These are phyloP conservation scores for Macquaria australasica DNA, from an alignment of 2,113 vertebrate species.

Conservation along the genomic window DNA sequence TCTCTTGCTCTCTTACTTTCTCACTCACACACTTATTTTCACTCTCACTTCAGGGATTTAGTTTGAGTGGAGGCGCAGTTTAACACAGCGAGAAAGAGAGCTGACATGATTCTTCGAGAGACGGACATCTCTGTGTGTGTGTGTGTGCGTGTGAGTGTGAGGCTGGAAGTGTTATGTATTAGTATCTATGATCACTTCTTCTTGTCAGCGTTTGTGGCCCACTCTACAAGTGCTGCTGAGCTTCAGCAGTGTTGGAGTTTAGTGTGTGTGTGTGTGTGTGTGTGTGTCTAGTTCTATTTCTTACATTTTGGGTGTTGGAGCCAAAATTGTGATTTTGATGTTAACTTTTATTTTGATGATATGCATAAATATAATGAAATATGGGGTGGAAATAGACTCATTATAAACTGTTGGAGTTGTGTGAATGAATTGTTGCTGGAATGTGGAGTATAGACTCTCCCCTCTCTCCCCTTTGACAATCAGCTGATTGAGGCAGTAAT, in stretches of 20 bases:
- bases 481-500: no score
- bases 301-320: not conserved
- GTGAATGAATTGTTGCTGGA: no score
- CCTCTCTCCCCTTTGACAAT: no score
- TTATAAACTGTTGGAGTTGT: no score
- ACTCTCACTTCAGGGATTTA: constrained; percentile 84
- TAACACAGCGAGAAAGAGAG: constrained; percentile 37
- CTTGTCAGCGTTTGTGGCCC: constrained; percentile 20
- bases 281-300: not conserved
- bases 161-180: constrained; percentile 1
- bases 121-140: constrained; percentile 32
- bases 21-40: constrained; percentile 41
- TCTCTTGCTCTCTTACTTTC: constrained; percentile 48
- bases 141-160: constrained; percentile 9
- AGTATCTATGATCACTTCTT: constrained; percentile 18
- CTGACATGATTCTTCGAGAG: constrained; percentile 64
- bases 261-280: not conserved
- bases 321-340: no score
- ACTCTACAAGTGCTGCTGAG: constrained; percentile 21
- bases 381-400: no score
- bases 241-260: not conserved
- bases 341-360: no score
- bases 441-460: no score
- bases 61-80: constrained; percentile 69
- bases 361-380: no score